Evolutionary conservation across 2,888 invertebrate genomes (phyloP).

Genomic region (Lepidocyrtoides sp.): DNA sequence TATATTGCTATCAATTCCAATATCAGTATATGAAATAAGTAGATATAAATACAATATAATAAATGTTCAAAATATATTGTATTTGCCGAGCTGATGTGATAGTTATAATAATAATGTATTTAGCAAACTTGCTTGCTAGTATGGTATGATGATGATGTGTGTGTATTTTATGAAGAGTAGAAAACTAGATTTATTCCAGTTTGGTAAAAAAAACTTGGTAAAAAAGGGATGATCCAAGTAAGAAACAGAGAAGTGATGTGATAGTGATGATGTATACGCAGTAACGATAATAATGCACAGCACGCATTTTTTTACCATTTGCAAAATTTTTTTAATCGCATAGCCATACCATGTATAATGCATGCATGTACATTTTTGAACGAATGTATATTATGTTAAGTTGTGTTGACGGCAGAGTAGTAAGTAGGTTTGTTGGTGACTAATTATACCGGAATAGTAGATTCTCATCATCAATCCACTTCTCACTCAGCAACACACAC

Average conservation of each 20-base stretch:
- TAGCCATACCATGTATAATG: slow-evolving; percentile 13
- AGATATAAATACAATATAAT: no score
- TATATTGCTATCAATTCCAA: slow-evolving; percentile 32
- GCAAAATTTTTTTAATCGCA: slow-evolving; percentile 8
- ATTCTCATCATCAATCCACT: slow-evolving; percentile 74
- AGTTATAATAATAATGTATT: not conserved
- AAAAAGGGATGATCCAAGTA: slow-evolving; percentile 32
- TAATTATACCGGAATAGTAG: slow-evolving; percentile 78
- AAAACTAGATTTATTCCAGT: slow-evolving; percentile 77
- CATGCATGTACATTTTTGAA: slow-evolving; percentile 44
- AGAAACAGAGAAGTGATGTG: not conserved
- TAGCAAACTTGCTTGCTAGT: not conserved
- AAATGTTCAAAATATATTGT: not conserved
- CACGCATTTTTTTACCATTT: slow-evolving; percentile 37
- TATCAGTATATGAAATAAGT: no score
- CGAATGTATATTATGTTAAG: no score
- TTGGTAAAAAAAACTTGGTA: slow-evolving; percentile 52
- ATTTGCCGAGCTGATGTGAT: not conserved
- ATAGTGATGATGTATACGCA: slow-evolving; percentile 4
- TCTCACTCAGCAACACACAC: slow-evolving; percentile 46
- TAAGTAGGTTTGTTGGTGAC: slow-evolving; percentile 59
- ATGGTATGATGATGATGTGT: slow-evolving; percentile 15
- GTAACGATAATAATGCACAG: slow-evolving; percentile 43
- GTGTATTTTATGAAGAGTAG: slow-evolving; percentile 49
- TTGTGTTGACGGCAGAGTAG: slow-evolving; percentile 28